Evolutionary conservation across 1,140 invertebrate species (phyloP).

Genomic region (Venturia canescens): DNA sequence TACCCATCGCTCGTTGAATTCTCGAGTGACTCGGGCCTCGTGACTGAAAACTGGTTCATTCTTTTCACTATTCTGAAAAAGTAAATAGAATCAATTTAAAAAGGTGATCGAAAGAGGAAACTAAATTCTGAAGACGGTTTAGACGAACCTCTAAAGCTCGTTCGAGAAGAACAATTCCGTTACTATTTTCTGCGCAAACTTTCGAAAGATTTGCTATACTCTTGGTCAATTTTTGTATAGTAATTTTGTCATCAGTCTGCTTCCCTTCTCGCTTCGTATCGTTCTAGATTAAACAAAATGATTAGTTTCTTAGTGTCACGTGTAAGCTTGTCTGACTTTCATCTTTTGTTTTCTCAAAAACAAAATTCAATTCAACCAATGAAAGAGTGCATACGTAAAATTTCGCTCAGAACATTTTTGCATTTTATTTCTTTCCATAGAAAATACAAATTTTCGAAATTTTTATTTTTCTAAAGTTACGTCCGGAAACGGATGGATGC

Average conservation of each 20-base stretch:
- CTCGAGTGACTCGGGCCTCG: constrained; percentile 11
- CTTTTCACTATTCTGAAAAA: constrained; percentile 29
- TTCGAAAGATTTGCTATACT: constrained; percentile 59
- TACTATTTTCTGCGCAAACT: constrained; percentile 61
- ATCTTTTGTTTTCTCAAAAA: neutral
- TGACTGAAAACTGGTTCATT: neutral
- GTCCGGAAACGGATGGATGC: too few relatives aligned
- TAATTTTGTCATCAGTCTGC: constrained; percentile 23
- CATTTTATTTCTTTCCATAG: too few relatives aligned
- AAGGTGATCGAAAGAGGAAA: neutral
- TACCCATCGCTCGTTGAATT: constrained; percentile 28
- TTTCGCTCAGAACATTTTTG: neutral
- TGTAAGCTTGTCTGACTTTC: too few relatives aligned
- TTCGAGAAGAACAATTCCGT: constrained; percentile 53
- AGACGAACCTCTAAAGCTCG: constrained; percentile 46
- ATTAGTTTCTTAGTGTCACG: too few relatives aligned
- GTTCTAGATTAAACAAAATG: constrained; percentile 11
- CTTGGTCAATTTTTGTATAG: constrained; percentile 52
- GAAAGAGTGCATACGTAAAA: neutral
- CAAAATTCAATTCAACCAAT: neutral
- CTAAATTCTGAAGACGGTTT: neutral
- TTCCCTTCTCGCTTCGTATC: neutral
- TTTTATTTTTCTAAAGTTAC: too few relatives aligned
- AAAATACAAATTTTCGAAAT: too few relatives aligned
- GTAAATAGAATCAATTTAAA: neutral